Evolutionary conservation across 1,140 invertebrate species (phyloP), one percentile per base, ranked within the genome.

Genomic region (Venturia canescens): DNA sequence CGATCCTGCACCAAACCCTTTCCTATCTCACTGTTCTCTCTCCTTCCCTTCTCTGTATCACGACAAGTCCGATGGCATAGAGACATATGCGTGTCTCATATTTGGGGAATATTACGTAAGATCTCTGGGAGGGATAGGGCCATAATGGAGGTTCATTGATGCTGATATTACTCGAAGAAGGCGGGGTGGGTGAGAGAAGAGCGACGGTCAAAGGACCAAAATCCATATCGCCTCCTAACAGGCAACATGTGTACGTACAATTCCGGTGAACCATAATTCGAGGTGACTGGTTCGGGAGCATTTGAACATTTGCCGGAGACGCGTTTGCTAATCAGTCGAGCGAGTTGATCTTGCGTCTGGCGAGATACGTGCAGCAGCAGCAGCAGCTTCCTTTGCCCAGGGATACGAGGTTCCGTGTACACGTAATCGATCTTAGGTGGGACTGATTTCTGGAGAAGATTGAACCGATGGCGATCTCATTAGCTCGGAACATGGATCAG

Each of bases 161-260:
- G 57, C 60, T 60, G 53, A 29, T 76, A 76, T 66, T 31, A 66
- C 29, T 44, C 57, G 57, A 63, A 66, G 75, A 27, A 77, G 34
- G n/a, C 16, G 29, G n/a, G 66, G 11, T 26, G 44, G 71, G 38
- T 44, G 2, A 60, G n/a, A 21, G 16, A 21, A 63, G 18, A 48
- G 9, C 18, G 27, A 26, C 38, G 48, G 38, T 44, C 71, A 74
- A 74, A 74, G 71, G 71, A 74, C 48, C 71, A 44, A 74, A 63
- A 76, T n/a, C 74, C 50, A 53, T 76, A 76, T 76, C 74, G 74
- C 29, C 60, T 60, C 38, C 74, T n/a, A 53, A 13, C 74, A 76
- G 23, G 50, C 53, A 48, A 69, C 38, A 60, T 38, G 53, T 53
- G 48, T 26, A 69, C 66, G 29, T 69, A 69, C 27, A 69, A 69